phyloP scores from a whole-genome alignment of 2,888 invertebrate genomes.

The Apamea crenata region DNA sequence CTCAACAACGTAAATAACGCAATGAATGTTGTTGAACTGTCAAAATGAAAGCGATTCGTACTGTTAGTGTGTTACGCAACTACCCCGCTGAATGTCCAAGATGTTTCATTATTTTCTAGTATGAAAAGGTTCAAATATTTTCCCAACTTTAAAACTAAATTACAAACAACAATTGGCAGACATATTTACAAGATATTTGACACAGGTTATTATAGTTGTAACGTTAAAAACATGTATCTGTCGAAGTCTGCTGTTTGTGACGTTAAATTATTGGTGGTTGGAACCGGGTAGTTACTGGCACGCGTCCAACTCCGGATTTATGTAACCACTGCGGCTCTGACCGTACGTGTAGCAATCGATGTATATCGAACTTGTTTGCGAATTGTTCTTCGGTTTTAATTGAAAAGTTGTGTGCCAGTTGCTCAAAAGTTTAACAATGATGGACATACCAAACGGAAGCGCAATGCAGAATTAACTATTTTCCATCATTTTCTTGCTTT shows the following conservation, averaged over 20 bases:
- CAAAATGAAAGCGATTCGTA: too few species aligned
- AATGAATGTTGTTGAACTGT: too few species aligned
- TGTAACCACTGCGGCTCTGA: not conserved
- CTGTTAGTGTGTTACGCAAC: too few species aligned
- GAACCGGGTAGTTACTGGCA: conserved; percentile 18
- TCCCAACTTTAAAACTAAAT: not conserved
- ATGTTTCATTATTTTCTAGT: not conserved
- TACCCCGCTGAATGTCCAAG: not conserved
- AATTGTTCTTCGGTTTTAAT: not conserved
- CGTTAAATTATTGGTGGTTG: not conserved
- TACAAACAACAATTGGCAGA: not conserved
- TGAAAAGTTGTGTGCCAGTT: not conserved
- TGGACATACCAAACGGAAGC: not conserved
- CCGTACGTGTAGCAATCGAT: not conserved
- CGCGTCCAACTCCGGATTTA: conserved; percentile 24
- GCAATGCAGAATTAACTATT: not conserved
- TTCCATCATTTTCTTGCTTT: not conserved
- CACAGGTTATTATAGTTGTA: not conserved
- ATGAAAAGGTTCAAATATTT: not conserved
- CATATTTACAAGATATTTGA: not conserved
- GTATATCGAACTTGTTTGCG: not conserved
- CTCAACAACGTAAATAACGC: too few species aligned
- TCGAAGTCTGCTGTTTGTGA: not conserved
- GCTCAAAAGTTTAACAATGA: not conserved
- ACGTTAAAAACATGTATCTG: conserved; percentile 4